A percentile compares a stretch with the other conserved stretches of the same genome.
These are phyloP conservation scores for Pao palembangensis DNA, from an alignment of 2,113 vertebrate species.

Conservation along the genomic window DNA sequence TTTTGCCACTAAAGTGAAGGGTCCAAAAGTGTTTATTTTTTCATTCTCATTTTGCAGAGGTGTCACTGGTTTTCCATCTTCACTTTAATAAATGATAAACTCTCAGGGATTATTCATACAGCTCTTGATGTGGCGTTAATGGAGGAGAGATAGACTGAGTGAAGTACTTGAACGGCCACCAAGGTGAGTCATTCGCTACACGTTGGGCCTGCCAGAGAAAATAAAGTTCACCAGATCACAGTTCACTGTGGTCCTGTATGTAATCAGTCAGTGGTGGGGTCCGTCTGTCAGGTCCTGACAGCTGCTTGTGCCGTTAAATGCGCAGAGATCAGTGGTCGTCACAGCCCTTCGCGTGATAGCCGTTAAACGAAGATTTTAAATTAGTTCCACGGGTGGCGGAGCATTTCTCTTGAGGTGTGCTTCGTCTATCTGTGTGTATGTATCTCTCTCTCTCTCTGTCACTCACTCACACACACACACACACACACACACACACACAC, in stretches of 20 bases:
- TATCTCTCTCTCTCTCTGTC: not conserved
- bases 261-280: conserved; percentile 74
- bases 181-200: conserved; percentile 60
- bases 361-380: conserved; percentile 74
- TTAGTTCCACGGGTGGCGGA: conserved; percentile 72
- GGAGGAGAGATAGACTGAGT: conserved; percentile 49
- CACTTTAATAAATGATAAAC: conserved; percentile 64
- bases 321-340: conserved; percentile 69
- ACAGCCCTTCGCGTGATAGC: conserved; percentile 64
- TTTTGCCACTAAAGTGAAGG: not conserved
- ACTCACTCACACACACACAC: conserved; percentile 9
- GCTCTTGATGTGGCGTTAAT: conserved; percentile 53
- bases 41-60: conserved; percentile 49
- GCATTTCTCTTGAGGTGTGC: conserved; percentile 55
- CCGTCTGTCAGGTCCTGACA: conserved; percentile 69
- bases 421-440: not conserved
- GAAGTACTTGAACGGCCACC: conserved; percentile 26
- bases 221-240: conserved; percentile 78
- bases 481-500: conserved; percentile 24
- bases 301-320: conserved; percentile 63
- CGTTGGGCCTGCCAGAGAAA: conserved; percentile 72
- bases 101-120: conserved; percentile 42
- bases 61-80: conserved; percentile 47
- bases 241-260: conserved; percentile 67
- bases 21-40: conserved; percentile 56